Evolutionary conservation across 2,797 vertebrate species (phyloP), one percentile per base, ranked within the genome.

Genomic region (Sebastes matsubarae): DNA sequence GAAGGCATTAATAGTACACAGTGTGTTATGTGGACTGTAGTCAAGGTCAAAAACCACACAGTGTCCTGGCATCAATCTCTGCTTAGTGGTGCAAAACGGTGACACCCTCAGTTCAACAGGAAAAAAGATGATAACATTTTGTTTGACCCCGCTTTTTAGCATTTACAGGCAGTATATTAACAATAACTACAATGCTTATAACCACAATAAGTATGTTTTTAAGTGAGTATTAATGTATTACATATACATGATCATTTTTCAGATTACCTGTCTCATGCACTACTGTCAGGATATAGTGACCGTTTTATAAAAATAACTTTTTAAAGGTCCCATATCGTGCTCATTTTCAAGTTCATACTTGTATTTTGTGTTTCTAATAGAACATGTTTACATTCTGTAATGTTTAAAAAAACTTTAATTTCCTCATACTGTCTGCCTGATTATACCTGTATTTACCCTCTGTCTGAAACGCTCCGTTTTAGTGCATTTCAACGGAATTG

Each of bases 41-140:
- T 75, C 86, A 88, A 83, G 86, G 86, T 87, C 71, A 77, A 29
- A 80, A 74, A 54, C 50, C 30, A 32, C 55, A 83, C 59, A 38
- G 68, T 61, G 50, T n/a, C 14, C 54, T 8, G 30, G 61, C 58
- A 65, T 68, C 30, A 55, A 6, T 61, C 29, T 42, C 25, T 54
- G 22, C 4, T 29, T 8, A 6, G 59, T 32, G 18, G 29, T 30
- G 57, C 20, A 18, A 46, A 74, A 46, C 20, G 24, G 8, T 11
- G 22, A 57, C 11, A 59, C 4, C n/a, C 30, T 54, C 46, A 29
- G 11, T 18, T 38, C 8, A 42, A 25, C 63, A 42, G 22, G n/a
- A 64, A 6, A 64, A 38, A 34, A 64, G 34, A 64, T 66, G 4
- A 42, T 8, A 27, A 25, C 22, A 66, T 34, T 38, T 63, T 63